phyloP scores from a whole-genome alignment of 2,888 invertebrate species.

The Leucozona laternaria region DNA sequence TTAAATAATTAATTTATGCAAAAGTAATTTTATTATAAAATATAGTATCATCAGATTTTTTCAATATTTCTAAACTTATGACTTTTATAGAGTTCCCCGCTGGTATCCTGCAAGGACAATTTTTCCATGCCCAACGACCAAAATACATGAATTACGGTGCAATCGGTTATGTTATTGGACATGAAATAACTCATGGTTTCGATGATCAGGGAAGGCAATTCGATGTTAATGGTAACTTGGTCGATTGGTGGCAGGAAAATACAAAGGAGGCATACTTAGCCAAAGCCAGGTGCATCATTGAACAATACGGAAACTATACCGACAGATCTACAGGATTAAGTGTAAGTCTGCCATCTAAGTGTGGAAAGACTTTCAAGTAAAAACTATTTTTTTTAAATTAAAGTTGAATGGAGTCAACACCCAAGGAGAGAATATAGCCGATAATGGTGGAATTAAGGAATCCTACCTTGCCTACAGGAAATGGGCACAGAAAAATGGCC shows the following conservation, averaged over 20 bases:
- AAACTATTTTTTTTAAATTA: constrained; percentile 72
- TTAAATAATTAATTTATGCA: too few relatives aligned
- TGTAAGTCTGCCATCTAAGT: constrained; percentile 77
- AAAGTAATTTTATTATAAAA: too few relatives aligned
- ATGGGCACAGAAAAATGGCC: constrained; percentile 88
- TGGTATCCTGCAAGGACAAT: constrained; percentile 95
- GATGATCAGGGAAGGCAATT: constrained; percentile 96
- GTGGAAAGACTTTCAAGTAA: not conserved
- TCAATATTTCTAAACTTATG: not conserved
- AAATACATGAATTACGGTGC: constrained; percentile 96
- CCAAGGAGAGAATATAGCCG: constrained; percentile 97
- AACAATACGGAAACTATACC: constrained; percentile 96
- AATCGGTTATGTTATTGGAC: constrained; percentile 95
- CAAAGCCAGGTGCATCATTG: constrained; percentile 94
- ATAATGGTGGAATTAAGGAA: constrained; percentile 96
- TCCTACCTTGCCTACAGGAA: constrained; percentile 93
- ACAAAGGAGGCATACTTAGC: constrained; percentile 93
- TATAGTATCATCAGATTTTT: too few relatives aligned
- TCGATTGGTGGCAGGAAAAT: constrained; percentile 95
- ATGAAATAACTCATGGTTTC: constrained; percentile 96
- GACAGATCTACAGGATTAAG: constrained; percentile 89
- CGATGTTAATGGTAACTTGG: constrained; percentile 94
- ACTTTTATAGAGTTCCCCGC: constrained; percentile 92
- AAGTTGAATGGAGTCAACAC: constrained; percentile 96
- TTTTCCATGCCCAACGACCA: constrained; percentile 94